phyloP scores from a whole-genome alignment of 2,888 invertebrate species.

The Lasioglossum marginatum region DNA sequence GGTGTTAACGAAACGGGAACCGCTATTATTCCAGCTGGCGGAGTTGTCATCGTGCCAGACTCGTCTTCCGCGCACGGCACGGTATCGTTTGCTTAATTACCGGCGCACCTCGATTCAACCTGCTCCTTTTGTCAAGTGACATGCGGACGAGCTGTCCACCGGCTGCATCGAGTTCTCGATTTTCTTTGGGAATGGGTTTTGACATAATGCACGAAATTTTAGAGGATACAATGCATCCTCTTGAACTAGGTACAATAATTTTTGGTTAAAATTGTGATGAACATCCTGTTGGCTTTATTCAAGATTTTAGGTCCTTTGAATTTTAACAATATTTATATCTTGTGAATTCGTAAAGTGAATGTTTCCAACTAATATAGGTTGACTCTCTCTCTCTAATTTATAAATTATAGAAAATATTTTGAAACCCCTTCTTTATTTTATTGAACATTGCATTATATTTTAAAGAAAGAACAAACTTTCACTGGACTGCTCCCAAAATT shows the following conservation, averaged over 20 bases:
- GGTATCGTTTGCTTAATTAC: conserved; percentile 37
- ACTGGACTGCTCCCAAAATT: not conserved
- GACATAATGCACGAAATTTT: not conserved
- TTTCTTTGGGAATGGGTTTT: not conserved
- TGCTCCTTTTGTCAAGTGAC: not conserved
- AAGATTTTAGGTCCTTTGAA: not conserved
- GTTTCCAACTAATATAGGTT: not conserved
- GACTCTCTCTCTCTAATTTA: too few relatives aligned
- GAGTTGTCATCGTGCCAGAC: conserved; percentile 48
- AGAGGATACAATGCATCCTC: not conserved
- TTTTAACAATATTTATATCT: too few relatives aligned
- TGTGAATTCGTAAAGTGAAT: not conserved
- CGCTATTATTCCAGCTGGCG: conserved; percentile 51
- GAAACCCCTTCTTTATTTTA: too few relatives aligned
- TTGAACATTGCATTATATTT: not conserved
- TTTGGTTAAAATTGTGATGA: not conserved
- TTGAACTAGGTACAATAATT: not conserved
- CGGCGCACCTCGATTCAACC: not conserved
- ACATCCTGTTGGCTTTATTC: not conserved
- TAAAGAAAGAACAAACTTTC: not conserved
- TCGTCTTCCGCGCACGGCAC: conserved; percentile 17
- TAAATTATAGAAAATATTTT: too few relatives aligned
- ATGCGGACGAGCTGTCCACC: not conserved
- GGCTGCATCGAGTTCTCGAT: not conserved
- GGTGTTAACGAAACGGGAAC: conserved; percentile 55